Evolutionary conservation across 2,888 invertebrate genomes (phyloP), one percentile per base, ranked within the genome.

Genomic region (Drosophila niveifrons): DNA sequence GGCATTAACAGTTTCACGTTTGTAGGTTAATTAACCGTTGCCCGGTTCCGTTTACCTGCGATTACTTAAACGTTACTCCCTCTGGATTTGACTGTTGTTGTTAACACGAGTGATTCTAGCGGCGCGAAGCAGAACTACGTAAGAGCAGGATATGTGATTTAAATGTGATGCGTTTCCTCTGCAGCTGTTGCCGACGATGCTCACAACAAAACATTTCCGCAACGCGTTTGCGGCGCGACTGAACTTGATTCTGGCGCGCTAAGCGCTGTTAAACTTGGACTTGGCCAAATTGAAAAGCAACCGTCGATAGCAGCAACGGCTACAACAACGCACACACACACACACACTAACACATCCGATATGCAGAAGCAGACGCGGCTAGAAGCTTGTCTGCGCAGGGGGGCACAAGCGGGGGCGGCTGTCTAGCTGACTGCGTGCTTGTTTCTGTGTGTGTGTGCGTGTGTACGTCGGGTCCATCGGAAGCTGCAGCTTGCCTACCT

Each of bases 201-300:
- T 78, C 77, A 78, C 86, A 78, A 80, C 81, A 80, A 85, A 86
- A 90, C 86, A 89, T 86, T 86, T 86, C 86, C 90, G 89, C 89
- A 84, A 87, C 90, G 90, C 86, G 90, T 86, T 83, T 88, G 89
- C 90, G 90, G 87, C 89, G 89, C 90, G 88, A 86, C 86, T 86
- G 86, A 86, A 86, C 90, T 89, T 86, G 90, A 89, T 86, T 86
- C 86, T 89, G 89, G 86, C 89, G 88, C 85, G 88, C 66, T 80
- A 80, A 80, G 82, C 88, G 78, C 71, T 87, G 90, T 83, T 89
- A 89, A 86, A 89, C 90, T 88, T 89, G 84, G 87, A 86, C 90
- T 86, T 89, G 90, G 90, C 79, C 79, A 88, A 85, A 86, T 77
- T 69, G 65, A 80, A 84, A 76, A 75, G 78, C 82, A 75, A 70